Conservation (phyloP, 1,140 invertebrate genomes). For the Apis cerana region DNA sequence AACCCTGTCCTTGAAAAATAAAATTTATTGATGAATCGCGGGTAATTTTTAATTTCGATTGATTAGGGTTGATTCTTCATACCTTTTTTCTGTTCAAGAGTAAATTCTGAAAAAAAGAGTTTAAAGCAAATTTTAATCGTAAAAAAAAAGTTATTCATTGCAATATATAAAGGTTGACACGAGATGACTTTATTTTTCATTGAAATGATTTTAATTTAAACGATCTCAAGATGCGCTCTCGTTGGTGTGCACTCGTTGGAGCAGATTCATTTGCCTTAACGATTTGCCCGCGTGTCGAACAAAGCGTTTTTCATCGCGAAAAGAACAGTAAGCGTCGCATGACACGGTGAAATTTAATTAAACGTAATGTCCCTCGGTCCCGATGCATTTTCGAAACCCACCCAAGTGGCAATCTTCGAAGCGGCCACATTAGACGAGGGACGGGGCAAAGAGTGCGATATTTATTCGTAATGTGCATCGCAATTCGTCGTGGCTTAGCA, state of each 20-base stretch:
- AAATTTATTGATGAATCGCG: no score
- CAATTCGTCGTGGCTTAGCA: slow-evolving; percentile 65
- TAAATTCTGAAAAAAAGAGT: no score
- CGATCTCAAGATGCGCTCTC: neutral
- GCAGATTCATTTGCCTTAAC: slow-evolving; percentile 6
- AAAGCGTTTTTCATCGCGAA: slow-evolving; percentile 3
- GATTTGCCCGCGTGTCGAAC: neutral
- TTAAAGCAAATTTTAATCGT: no score
- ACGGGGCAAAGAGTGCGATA: slow-evolving; percentile 65
- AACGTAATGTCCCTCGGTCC: slow-evolving; percentile 19
- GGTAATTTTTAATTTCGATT: no score
- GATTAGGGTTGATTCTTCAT: no score
- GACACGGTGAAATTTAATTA: slow-evolving; percentile 45
- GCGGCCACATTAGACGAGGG: slow-evolving; percentile 58
- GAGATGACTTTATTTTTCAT: neutral
- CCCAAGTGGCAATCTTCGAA: slow-evolving; percentile 59
- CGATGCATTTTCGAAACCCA: slow-evolving; percentile 65
- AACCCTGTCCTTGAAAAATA: no score
- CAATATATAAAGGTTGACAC: no score
- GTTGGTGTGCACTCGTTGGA: neutral
- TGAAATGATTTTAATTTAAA: neutral
- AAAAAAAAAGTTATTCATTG: no score
- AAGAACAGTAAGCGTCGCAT: slow-evolving; percentile 14
- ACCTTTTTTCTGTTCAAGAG: no score
- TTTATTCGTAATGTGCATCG: slow-evolving; percentile 69